Percentiles rank a stretch among this genome's conserved stretches.
Evolutionary conservation across 2,113 vertebrate genomes (phyloP).

Genomic region (Serilophus lunatus): DNA sequence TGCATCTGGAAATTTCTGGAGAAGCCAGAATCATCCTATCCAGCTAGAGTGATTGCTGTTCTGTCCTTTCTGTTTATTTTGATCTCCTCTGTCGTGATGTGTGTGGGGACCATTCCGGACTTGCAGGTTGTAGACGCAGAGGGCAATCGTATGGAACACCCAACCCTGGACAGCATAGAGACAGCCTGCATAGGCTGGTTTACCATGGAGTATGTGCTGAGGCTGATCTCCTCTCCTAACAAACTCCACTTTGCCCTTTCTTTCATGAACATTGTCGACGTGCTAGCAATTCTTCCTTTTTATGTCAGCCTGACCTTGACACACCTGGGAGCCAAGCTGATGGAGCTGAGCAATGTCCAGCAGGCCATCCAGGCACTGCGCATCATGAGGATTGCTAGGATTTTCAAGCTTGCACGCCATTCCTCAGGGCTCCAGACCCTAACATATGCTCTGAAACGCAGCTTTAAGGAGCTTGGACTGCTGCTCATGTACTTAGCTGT

Average conservation of each 20-base stretch:
- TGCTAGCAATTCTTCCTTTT: conserved; percentile 92
- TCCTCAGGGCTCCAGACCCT: conserved; percentile 93
- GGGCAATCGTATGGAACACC: conserved; percentile 90
- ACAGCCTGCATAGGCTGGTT: conserved; percentile 95
- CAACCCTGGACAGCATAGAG: conserved; percentile 89
- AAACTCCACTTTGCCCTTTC: conserved; percentile 88
- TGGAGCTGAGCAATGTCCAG: conserved; percentile 92
- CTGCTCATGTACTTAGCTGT: conserved; percentile 96
- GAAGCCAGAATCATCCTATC: conserved; percentile 90
- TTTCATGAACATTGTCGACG: conserved; percentile 94
- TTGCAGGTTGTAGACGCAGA: conserved; percentile 86
- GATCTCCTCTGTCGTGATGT: conserved; percentile 92
- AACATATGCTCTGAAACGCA: conserved; percentile 91
- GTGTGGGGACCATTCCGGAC: conserved; percentile 92
- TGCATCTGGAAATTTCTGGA: conserved; percentile 93
- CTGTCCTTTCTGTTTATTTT: conserved; percentile 91
- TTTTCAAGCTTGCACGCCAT: conserved; percentile 95
- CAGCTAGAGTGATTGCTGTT: conserved; percentile 86
- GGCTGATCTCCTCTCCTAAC: conserved; percentile 88
- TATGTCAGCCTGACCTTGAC: conserved; percentile 91
- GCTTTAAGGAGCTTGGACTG: conserved; percentile 93
- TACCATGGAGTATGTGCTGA: conserved; percentile 89
- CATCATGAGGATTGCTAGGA: conserved; percentile 91
- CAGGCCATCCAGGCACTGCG: conserved; percentile 93
- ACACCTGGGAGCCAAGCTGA: conserved; percentile 86